Evolutionary conservation across 2,113 vertebrate genomes (phyloP), one percentile per base, ranked within the genome.

Genomic region (Anhinga rufa): DNA sequence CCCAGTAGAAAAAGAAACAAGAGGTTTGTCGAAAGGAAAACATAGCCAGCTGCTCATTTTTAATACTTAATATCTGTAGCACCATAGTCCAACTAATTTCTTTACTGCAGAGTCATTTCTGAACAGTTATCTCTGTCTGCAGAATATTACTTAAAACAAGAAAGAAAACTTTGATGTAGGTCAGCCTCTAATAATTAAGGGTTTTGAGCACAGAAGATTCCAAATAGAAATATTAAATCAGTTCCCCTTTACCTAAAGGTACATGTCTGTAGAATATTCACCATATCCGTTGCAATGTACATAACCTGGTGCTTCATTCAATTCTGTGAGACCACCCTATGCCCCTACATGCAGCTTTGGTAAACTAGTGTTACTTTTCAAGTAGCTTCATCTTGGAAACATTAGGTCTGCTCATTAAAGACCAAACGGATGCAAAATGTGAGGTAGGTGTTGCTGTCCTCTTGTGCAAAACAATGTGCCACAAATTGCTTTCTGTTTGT

Each of bases 1-100:
- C 20, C 13, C 75, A 60, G 64, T 31, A 88, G 68, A 66, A 95
- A 85, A 91, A 68, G 57, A 79, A 94, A 61, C 24, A 78, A 52
- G 65, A 71, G 14, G 2, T 80, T 70, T 80, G 54, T 76, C 1
- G 4, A 88, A 94, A 95, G n/a, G 17, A 95, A 89, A 84, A 82
- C 0, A 0, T 60, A 88, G 6, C 61, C 65, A 66, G 66, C 12
- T 40, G 16, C 62, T 93, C 4, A n/a, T 87, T 92, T 95, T 82
- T 92, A 82, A 40, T 85, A 48, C 44, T 65, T 86, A 52, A 29
- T 85, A 44, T 61, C 28, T 70, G 25, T 38, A 74, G 38, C 48
- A 42, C 29, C 21, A 20, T 28, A 76, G 70, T 72, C 86, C 65
- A 95, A 82, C 15, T 15, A 20, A 24, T 69, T 95, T 96, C 31